Evolutionary conservation across 2,797 vertebrate species (phyloP), one percentile per base, ranked within the genome.

Genomic region (Syndactyla subalaris): DNA sequence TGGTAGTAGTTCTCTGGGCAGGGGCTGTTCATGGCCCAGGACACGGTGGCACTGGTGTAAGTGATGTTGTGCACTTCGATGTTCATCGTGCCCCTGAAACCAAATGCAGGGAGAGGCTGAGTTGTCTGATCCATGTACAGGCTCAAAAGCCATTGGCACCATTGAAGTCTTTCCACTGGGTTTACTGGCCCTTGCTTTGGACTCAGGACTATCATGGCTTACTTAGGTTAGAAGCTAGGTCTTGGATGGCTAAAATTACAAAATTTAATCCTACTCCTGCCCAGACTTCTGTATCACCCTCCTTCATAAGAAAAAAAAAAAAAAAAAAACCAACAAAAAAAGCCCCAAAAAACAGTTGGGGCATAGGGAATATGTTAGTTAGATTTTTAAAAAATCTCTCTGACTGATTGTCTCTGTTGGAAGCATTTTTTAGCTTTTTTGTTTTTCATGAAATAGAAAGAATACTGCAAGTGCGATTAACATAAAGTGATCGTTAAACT

Each of bases 1-100:
- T 97, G 97, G 89, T 98, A 98, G 84, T 97, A 97, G 93, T 98
- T 98, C 96, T 98, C 98, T 57, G 97, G 96, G 92, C 97, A 98
- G 70, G 97, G 97, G 76, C 88, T 97, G 20, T 62, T 87, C 75
- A 49, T 92, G 9, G 97, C 96, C 98, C 97, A 98, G 96, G 98
- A 98, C 52, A 98, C 24, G 0, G 96, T 94, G 89, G 98, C 98
- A 0, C 94, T 96, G 32, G 97, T 97, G 32, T 97, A 93, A 16
- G 98, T 98, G 89, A 98, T 75, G 88, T 98, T 98, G 92, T 97
- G 95, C 62, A 98, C 97, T 68, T 98, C 95, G 12, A 98, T 98
- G 90, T 97, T 97, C 98, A 98, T 98, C 8, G 13, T 80, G 94
- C 27, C 70, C 91, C 97, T 98, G 91, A 78, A 98, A 97, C 5